These are phyloP conservation scores for Diprion similis DNA, from an alignment of 1,140 invertebrate genomes.

Conservation along the genomic window DNA sequence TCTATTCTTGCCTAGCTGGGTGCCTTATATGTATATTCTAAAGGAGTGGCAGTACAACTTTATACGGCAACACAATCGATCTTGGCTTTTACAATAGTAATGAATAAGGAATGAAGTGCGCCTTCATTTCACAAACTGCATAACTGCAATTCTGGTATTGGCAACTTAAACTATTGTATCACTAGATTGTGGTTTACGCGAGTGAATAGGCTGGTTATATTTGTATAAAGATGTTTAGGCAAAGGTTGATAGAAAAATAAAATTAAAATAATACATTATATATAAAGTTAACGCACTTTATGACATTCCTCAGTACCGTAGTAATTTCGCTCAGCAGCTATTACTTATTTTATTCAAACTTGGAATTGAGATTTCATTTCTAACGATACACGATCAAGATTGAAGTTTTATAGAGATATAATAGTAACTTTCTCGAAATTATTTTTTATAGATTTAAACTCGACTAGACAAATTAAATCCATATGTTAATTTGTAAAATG, in stretches of 20 bases:
- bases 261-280: background rate
- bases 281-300: background rate
- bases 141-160: background rate
- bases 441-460: too few species aligned
- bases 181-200: background rate
- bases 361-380: background rate
- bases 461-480: too few species aligned
- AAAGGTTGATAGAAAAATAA: background rate
- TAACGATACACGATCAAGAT: too few species aligned
- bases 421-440: background rate
- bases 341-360: background rate
- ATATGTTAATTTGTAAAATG: background rate
- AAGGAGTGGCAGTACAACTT: too few species aligned
- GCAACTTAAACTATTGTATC: background rate
- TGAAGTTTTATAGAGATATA: background rate
- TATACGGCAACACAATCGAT: background rate
- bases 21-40: too few species aligned
- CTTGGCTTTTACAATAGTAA: background rate
- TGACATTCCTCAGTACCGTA: conserved; percentile 1
- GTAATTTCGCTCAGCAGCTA: background rate
- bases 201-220: background rate
- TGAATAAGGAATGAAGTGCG: background rate
- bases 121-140: background rate
- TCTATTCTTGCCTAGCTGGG: too few species aligned
- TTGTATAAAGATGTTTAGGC: background rate